Base-by-base conservation (phyloP, 1,140 invertebrate genomes). In the Drosophila carrolli region DNA sequence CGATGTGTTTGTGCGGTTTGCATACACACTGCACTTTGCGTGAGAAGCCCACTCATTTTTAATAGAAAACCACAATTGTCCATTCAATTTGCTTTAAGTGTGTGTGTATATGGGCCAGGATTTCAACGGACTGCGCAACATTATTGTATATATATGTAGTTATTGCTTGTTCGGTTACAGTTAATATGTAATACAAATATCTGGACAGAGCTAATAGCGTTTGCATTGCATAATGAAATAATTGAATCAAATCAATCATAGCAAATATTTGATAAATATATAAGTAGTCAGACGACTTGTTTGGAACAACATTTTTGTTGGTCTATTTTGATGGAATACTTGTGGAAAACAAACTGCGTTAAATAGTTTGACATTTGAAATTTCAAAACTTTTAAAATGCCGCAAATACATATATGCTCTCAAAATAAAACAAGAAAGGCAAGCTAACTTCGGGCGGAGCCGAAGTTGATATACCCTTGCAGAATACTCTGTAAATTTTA, bases 31-130 rank as follows among this genome's bases (percentile, higher is more conserved):
- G 80, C 74, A 82, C 37, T 78, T 74, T 74, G 55, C 27, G 63
- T 32, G 75, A 60, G 70, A 58, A 75, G 53, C 47, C 47, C 56
- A 61, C 63, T 59, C 60, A 71, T 70, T 84, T 78, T 73, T 76
- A 76, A 79, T 83, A 79, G 57, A 67, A 83, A 71, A 32, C 80
- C 71, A 67, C 65, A 83, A 61, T 67, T 84, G 76, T 61, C 67
- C 61, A 77, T 77, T 76, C 58, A 78, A 70, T 78, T 78, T 77
- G 27, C 46, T 74, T 35, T 40, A 43, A 59, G 44, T 58, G 57
- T 48, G 56, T 61, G 47, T 62, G 57, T 50, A 41, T 59, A 41
- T 41, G 19, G 29, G 27, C 6, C 27, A 32, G 50, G 35, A 48
- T 55, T 11, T 47, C 16, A 43, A 3, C 40, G 48, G 35, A 10